Evolutionary conservation across 2,888 invertebrate genomes (phyloP), one percentile per base, ranked within the genome.

Genomic region (Rhagium mordax): DNA sequence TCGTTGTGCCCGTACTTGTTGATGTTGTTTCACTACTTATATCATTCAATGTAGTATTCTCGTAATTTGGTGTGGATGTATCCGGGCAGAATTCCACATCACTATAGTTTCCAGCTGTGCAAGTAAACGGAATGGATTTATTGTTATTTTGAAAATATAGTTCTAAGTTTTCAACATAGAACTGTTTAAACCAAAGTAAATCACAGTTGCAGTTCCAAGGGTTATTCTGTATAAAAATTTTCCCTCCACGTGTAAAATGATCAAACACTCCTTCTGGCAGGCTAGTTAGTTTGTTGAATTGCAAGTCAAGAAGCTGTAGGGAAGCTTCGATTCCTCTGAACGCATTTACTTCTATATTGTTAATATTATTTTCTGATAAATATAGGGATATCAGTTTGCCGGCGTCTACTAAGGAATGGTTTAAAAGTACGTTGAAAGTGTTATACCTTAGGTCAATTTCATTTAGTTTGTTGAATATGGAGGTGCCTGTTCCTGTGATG

Each of bases 141-240:
- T n/a, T 27, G 3, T 68, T 70, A 27, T 61, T 15, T 10, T 13
- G 16, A 47, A 76, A 76, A 57, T 71, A 71, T 10, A 7, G 55
- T 0, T 29, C 18, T 4, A 27, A 20, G 15, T 74, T 67, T 33
- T 65, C 15, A 8, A 53, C 48, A 51, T 74, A 76, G 27, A 72
- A 76, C 4, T 68, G 5, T 60, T 72, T 72, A 13, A 76, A 47
- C 76, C 76, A 76, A 13, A 51, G 18, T 7, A 76, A 62, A 24
- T 64, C 27, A 24, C 76, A 76, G 15, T 76, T 27, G 51, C 76
- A 76, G 8, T 49, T 65, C 76, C 76, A 76, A n/a, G 48, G 65
- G 29, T 76, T 76, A 13, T 29, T 33, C 1, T 33, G 15, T 15
- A 76, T 72, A 8, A 60, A 27, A 16, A 74, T 73, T 7, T 49